phyloP scores from a whole-genome alignment of 2,888 invertebrate genomes.

The Hyposoter didymator region DNA sequence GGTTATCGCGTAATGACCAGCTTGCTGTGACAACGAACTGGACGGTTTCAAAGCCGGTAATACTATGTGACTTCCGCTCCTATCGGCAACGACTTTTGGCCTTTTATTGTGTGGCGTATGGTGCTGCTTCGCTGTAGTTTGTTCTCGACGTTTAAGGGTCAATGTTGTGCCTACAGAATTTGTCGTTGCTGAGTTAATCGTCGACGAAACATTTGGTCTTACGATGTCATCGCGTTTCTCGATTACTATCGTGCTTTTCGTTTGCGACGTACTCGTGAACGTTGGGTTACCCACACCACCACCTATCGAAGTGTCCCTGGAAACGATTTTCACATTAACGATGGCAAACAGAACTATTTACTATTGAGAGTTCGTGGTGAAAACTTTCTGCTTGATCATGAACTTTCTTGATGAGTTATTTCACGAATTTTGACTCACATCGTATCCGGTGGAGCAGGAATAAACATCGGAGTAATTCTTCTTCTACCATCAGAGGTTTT shows the following conservation, averaged over 20 bases:
- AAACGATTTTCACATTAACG: conserved; percentile 14
- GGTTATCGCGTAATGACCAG: conserved; percentile 82
- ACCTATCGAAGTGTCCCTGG: conserved; percentile 85
- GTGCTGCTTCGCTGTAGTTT: conserved; percentile 73
- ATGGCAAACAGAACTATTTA: too few relatives aligned
- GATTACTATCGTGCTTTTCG: conserved; percentile 92
- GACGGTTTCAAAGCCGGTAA: conserved; percentile 80
- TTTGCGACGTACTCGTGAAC: conserved; percentile 91
- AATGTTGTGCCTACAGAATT: conserved; percentile 73
- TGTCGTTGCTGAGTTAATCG: conserved; percentile 72
- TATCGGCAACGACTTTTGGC: conserved; percentile 77
- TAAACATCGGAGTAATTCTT: conserved; percentile 98
- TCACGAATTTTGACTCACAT: conserved; percentile 83
- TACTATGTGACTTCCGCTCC: conserved; percentile 75
- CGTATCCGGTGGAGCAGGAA: conserved; percentile 90
- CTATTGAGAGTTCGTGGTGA: too few relatives aligned
- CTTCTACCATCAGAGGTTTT: conserved; percentile 97
- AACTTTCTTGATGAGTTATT: background rate
- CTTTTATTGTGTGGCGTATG: conserved; percentile 75
- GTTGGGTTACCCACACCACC: conserved; percentile 85
- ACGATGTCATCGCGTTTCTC: conserved; percentile 90
- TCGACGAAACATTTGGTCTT: conserved; percentile 85
- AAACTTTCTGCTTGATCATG: too few relatives aligned
- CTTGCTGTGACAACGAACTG: conserved; percentile 80
- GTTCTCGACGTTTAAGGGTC: conserved; percentile 80